Conservation (phyloP, 2,888 invertebrate species). For the Nipponacmea schrenckii region DNA sequence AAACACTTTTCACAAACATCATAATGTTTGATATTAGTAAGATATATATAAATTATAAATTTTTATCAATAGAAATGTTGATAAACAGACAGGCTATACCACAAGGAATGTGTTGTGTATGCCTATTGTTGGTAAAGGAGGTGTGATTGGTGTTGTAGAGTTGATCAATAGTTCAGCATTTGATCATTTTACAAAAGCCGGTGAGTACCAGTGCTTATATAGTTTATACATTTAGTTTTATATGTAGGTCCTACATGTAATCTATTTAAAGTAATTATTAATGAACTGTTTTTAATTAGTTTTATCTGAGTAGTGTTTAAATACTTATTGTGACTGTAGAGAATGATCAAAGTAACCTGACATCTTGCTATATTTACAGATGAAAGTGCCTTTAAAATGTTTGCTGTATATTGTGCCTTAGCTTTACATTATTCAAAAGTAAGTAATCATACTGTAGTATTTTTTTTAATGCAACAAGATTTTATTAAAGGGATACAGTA, state of each 20-base stretch:
- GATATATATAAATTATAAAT: no score
- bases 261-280: no score
- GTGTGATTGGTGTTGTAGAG: constrained; percentile 53
- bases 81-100: constrained; percentile 49
- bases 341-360: no score
- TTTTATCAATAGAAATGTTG: constrained; percentile 36
- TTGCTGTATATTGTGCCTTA: constrained; percentile 55
- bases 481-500: background rate
- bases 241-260: no score
- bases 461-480: background rate
- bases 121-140: constrained; percentile 48
- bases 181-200: constrained; percentile 47
- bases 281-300: no score
- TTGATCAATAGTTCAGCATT: constrained; percentile 48
- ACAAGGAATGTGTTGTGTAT: constrained; percentile 56
- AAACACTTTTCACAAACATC: no score
- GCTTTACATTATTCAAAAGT: constrained; percentile 54
- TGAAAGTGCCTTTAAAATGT: constrained; percentile 48
- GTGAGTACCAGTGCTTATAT: constrained; percentile 11
- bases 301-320: no score
- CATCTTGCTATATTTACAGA: constrained; percentile 29
- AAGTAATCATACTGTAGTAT: background rate
- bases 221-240: no score
- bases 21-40: no score
- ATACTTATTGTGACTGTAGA: no score